Evolutionary conservation across 1,140 invertebrate genomes (phyloP), one percentile per base, ranked within the genome.

Genomic region (Dufourea novaeangliae): DNA sequence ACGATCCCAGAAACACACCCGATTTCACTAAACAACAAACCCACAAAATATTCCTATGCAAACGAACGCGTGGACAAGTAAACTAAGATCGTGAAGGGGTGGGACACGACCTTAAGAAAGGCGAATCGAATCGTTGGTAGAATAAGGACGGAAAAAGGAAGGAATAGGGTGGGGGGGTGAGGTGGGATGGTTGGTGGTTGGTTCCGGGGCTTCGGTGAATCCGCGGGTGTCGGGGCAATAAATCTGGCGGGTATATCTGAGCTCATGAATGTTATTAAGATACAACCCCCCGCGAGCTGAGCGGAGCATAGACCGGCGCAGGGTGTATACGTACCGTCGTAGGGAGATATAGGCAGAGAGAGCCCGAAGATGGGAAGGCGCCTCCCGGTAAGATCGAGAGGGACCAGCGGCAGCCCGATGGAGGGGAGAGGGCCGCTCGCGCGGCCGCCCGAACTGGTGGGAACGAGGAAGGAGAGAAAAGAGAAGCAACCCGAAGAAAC

Each of bases 201-300:
- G 75, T 78, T 77, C 57, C 72, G 75, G 88, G 89, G 89, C 85
- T 90, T 90, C 77, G 89, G 79, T 80, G 90, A 84, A 91, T 92
- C 87, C 88, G 83, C 86, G 86, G 88, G 87, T 90, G 89, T 89
- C 80, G 83, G 78, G 85, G 91, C 87, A 92, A 92, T 92, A 92
- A 92, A 92, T 92, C 90, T 92, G 85, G 85, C 88, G 90, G 88
- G 91, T 92, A 92, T 92, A 91, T 92, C 92, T 92, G 89, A 92
- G 91, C 92, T 92, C 92, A 92, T 92, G 92, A 92, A 92, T 92
- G 92, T 92, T 92, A 92, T 92, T 92, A 92, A 92, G 92, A 92
- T 92, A 92, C 92, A 92, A 92, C 89, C 90, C 89, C 90, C 88
- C 89, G 83, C 88, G 88, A 87, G 88, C 82, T 87, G 86, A 84